A percentile compares a stretch with the other conserved stretches of the same genome.
Conservation (phyloP, 2,113 vertebrate species). For the Megaceryle maxima region DNA sequence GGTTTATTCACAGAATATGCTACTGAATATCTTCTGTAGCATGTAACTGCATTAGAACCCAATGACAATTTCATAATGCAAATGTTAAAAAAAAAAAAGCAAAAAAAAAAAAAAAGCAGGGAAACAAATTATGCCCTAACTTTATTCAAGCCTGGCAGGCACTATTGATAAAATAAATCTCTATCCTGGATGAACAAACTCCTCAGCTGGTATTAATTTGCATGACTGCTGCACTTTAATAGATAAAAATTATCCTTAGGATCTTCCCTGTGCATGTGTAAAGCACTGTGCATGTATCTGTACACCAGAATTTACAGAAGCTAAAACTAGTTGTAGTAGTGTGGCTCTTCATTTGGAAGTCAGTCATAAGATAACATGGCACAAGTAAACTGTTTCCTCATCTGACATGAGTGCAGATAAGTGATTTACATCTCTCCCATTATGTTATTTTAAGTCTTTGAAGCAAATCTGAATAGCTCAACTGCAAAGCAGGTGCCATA, state of each 20-base stretch:
- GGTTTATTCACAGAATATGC: background rate
- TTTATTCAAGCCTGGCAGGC: background rate
- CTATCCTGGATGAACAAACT: background rate
- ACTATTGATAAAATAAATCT: slow-evolving; percentile 28
- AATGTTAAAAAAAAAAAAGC: background rate
- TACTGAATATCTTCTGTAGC: background rate
- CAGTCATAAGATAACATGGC: background rate
- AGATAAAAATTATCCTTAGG: background rate
- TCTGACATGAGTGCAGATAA: background rate
- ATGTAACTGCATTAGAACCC: background rate
- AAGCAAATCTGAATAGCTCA: background rate
- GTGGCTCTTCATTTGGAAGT: background rate
- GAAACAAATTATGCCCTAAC: background rate
- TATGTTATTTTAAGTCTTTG: background rate
- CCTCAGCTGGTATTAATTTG: background rate
- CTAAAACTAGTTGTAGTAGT: background rate
- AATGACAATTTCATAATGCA: background rate
- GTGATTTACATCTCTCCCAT: background rate
- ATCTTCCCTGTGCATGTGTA: background rate
- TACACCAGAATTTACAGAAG: background rate
- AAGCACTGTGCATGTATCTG: background rate
- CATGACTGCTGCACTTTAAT: background rate
- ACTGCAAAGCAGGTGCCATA: background rate
- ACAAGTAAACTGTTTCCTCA: background rate
- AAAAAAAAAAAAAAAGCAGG: too few species aligned